Evolutionary conservation across 1,140 invertebrate genomes (phyloP).

Genomic region (Episyrphus balteatus): DNA sequence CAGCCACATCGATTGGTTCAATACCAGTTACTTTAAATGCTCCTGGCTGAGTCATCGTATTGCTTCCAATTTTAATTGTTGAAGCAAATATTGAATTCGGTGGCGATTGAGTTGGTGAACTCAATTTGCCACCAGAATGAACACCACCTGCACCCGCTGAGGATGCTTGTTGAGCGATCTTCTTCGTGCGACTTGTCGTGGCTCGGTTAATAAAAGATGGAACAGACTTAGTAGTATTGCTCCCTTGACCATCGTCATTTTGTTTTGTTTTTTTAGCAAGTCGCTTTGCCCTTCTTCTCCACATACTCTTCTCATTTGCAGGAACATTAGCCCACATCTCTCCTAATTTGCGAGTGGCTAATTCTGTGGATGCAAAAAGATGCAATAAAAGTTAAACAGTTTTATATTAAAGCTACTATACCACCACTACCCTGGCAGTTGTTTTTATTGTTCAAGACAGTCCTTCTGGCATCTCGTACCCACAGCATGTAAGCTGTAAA

Average conservation of each 20-base stretch:
- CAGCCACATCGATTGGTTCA: conserved; percentile 80
- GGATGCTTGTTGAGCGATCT: conserved; percentile 15
- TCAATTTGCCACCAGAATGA: background rate
- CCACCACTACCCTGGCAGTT: conserved; percentile 51
- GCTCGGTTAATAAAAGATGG: conserved; percentile 20
- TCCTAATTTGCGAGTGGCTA: conserved; percentile 67
- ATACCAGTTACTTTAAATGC: conserved; percentile 62
- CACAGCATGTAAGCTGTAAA: conserved; percentile 85
- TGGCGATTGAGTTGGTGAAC: background rate
- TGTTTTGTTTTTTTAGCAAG: conserved; percentile 33
- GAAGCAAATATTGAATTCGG: background rate
- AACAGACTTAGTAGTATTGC: background rate
- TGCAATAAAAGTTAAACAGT: no score
- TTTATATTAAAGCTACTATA: background rate
- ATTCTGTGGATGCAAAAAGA: no score
- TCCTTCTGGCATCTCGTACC: conserved; percentile 71
- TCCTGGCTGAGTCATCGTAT: conserved; percentile 21
- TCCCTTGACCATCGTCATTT: background rate
- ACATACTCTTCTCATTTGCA: conserved; percentile 38
- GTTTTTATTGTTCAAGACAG: conserved; percentile 48
- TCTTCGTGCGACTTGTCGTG: conserved; percentile 31
- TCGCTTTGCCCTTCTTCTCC: conserved; percentile 46
- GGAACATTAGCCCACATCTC: conserved; percentile 73
- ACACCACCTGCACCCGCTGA: background rate
- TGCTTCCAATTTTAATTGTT: background rate